Evolutionary conservation across 2,797 vertebrate genomes (phyloP).

Genomic region (Passerculus sandwichensis): DNA sequence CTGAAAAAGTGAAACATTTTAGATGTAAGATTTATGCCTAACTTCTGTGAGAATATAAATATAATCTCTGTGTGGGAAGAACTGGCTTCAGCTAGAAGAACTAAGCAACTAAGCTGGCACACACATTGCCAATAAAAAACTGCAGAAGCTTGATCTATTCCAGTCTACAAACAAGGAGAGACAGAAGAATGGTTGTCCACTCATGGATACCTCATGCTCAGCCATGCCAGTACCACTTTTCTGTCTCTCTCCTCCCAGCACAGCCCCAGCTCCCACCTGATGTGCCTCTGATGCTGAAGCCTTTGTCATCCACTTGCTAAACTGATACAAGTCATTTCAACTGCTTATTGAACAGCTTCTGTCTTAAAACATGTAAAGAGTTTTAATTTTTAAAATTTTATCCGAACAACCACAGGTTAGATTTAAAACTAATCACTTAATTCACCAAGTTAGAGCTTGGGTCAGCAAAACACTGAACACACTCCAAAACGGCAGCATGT

Average conservation of each 20-base stretch:
- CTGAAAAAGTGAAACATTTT: background rate
- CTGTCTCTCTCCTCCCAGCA: background rate
- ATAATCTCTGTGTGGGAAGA: background rate
- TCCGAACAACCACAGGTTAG: background rate
- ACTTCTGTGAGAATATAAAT: background rate
- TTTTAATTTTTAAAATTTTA: background rate
- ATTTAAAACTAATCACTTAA: background rate
- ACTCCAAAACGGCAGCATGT: accelerated
- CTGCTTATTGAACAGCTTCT: background rate
- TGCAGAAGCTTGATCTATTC: background rate
- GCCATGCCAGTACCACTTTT: background rate
- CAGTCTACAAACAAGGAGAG: background rate
- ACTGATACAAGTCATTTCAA: background rate
- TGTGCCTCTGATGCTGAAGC: background rate
- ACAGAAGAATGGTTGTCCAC: background rate
- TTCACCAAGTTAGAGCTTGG: background rate
- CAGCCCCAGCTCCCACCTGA: background rate
- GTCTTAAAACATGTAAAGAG: background rate
- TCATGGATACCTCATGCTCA: background rate
- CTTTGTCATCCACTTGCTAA: background rate
- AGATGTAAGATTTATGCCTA: background rate
- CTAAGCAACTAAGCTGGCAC: background rate
- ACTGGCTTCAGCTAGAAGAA: background rate
- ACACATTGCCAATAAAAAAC: background rate
- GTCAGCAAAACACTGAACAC: background rate